Percentiles rank a stretch among this genome's conserved stretches.
These are phyloP conservation scores for Venustaconcha ellipsiformis DNA, from an alignment of 1,140 invertebrate species.

Conservation along the genomic window DNA sequence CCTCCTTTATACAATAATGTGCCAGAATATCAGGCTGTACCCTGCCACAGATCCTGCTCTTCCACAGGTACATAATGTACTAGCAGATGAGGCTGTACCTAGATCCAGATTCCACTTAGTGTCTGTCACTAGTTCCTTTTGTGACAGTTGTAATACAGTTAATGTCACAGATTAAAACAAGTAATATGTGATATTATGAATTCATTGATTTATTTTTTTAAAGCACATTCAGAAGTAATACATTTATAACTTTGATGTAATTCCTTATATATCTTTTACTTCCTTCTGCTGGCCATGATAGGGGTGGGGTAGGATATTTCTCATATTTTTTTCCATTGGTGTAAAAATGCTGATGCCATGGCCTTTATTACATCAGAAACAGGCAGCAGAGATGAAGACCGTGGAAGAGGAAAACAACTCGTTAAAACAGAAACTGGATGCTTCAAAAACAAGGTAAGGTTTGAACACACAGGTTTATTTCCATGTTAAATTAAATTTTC, in stretches of 20 bases:
- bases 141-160: no score
- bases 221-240: not conserved
- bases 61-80: no score
- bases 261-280: not conserved
- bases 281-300: not conserved
- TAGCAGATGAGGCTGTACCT: no score
- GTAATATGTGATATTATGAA: not conserved
- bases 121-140: no score
- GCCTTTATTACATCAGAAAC: slow-evolving; percentile 47
- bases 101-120: no score
- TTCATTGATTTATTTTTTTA: not conserved
- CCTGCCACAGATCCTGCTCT: no score
- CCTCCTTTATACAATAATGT: no score
- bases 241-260: not conserved
- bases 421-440: slow-evolving; percentile 65
- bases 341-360: not conserved
- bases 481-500: no score
- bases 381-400: slow-evolving; percentile 56
- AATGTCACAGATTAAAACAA: not conserved
- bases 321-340: not conserved
- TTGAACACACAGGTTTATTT: no score
- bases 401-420: slow-evolving; percentile 60
- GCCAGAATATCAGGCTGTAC: no score
- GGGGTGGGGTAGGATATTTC: not conserved
- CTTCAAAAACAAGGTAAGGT: slow-evolving; percentile 63